Percentiles rank a stretch among this genome's conserved stretches.
Conservation (phyloP, 2,113 vertebrate genomes). For the Dipodomys merriami region DNA sequence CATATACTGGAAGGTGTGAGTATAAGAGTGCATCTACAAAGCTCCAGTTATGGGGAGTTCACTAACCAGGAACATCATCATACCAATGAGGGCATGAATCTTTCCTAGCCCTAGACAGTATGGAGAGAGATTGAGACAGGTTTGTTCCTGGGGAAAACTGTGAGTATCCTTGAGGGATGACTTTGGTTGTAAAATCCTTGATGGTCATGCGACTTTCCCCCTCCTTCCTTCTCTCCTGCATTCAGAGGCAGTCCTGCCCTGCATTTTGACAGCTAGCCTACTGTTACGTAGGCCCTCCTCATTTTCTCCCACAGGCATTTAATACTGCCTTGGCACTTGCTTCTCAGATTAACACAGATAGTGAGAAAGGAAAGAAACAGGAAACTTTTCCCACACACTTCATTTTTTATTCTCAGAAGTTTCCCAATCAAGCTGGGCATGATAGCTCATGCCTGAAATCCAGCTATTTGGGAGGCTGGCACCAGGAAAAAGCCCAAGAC, state of each 20-base stretch:
- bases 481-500: neutral
- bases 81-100: fast-evolving
- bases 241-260: too few relatives aligned
- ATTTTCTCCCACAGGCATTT: neutral
- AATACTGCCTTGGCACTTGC: neutral
- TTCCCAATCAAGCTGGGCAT: neutral
- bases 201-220: neutral
- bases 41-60: neutral
- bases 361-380: neutral
- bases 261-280: neutral
- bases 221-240: too few relatives aligned
- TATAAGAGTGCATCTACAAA: neutral
- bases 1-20: neutral
- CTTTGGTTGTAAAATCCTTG: neutral
- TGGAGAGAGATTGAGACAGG: neutral
- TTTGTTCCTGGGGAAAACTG: neutral
- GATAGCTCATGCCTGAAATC: too few relatives aligned
- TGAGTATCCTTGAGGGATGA: too few relatives aligned
- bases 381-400: neutral
- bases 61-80: neutral
- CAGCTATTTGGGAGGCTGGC: too few relatives aligned
- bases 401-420: constrained; percentile 7
- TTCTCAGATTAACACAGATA: neutral
- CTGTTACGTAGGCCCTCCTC: neutral
- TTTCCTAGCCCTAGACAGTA: neutral